Percentiles rank a stretch among this genome's conserved stretches.
phyloP scores from a whole-genome alignment of 2,888 invertebrate genomes.

The Mycalesis mineus region DNA sequence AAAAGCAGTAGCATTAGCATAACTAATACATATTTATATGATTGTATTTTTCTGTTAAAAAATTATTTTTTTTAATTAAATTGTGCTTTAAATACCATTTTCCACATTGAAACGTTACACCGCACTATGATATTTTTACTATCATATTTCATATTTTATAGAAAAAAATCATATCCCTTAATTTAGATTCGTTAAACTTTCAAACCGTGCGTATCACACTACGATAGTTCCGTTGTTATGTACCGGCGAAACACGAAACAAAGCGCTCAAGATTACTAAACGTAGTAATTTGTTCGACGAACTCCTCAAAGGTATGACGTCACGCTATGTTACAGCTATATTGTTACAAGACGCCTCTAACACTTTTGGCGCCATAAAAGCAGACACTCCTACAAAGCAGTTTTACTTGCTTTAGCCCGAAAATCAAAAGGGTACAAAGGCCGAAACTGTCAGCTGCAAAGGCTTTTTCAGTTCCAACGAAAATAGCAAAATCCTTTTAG shows the following conservation, averaged over 20 bases:
- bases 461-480: slow-evolving; percentile 13
- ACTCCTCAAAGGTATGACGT: slow-evolving; percentile 26
- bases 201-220: neutral
- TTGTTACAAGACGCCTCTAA: slow-evolving; percentile 30
- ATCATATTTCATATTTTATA: no score
- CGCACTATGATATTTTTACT: no score
- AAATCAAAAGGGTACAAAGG: slow-evolving; percentile 23
- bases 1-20: no score
- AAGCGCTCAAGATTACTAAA: slow-evolving; percentile 7
- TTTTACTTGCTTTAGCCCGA: slow-evolving; percentile 18
- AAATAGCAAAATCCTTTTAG: slow-evolving; percentile 7
- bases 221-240: neutral
- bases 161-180: no score
- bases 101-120: no score
- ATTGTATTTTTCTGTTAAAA: no score
- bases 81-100: no score
- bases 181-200: neutral
- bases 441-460: slow-evolving; percentile 15
- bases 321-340: slow-evolving; percentile 19
- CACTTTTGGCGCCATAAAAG: slow-evolving; percentile 36
- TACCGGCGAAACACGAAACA: slow-evolving; percentile 5
- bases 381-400: slow-evolving; percentile 33
- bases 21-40: no score
- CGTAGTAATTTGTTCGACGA: slow-evolving; percentile 14
- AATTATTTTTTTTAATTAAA: no score